Conservation (phyloP, 2,113 vertebrate genomes). For the Elephantulus edwardii region DNA sequence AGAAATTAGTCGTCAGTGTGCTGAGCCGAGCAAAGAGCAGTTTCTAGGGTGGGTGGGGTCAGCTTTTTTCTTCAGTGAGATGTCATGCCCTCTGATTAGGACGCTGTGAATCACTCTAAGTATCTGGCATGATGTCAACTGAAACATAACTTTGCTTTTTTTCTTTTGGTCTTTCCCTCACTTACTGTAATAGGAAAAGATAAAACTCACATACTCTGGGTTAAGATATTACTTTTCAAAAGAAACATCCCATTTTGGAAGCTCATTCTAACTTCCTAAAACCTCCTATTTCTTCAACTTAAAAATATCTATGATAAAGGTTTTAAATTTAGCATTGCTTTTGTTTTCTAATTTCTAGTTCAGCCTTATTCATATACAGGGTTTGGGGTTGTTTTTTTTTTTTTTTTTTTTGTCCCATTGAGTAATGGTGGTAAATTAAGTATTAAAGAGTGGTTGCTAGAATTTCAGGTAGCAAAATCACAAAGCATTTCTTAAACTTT, state of each 20-base stretch:
- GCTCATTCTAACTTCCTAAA: background rate
- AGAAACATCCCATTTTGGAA: background rate
- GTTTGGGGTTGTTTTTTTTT: no score
- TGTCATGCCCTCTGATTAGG: conserved; percentile 81
- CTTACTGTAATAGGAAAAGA: conserved; percentile 62
- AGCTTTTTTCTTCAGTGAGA: conserved; percentile 64
- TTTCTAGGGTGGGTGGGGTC: conserved; percentile 82
- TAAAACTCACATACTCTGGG: background rate
- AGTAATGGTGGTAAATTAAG: conserved; percentile 2
- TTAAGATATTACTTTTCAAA: conserved; percentile 6
- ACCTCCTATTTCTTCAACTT: background rate
- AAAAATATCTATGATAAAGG: background rate
- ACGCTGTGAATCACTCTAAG: conserved; percentile 82
- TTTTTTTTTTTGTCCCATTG: background rate
- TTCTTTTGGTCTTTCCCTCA: conserved; percentile 62
- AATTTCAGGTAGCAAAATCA: conserved; percentile 17
- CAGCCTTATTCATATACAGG: background rate
- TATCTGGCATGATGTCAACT: conserved; percentile 53
- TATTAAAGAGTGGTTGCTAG: background rate
- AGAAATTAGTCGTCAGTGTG: conserved; percentile 80
- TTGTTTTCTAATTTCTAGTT: conserved; percentile 47
- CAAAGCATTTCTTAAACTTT: background rate
- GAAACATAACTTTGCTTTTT: conserved; percentile 54
- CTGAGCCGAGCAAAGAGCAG: conserved; percentile 81
- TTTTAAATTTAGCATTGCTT: background rate